Percentiles rank a stretch among this genome's conserved stretches.
Conservation (phyloP, 2,888 invertebrate species). For the Sphaerophoria rueppellii region DNA sequence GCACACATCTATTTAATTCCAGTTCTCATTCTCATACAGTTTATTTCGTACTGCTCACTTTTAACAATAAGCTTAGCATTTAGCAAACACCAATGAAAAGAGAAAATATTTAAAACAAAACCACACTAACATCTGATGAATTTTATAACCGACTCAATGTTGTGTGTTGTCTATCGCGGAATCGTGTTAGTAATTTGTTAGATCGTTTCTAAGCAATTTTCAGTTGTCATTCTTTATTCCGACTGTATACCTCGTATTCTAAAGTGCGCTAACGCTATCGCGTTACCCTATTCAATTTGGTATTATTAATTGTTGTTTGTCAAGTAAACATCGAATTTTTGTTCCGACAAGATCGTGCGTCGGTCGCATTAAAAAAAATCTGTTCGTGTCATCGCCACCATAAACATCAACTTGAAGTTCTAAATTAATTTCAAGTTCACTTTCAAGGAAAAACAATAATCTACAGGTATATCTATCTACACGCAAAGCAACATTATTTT, state of each 20-base stretch:
- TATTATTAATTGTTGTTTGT: background rate
- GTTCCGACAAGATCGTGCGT: background rate
- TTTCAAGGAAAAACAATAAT: slow-evolving; percentile 47
- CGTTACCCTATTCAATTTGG: background rate
- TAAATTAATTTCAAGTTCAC: slow-evolving; percentile 66
- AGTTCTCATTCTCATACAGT: slow-evolving; percentile 46
- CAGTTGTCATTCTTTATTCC: slow-evolving; percentile 64
- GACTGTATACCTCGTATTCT: slow-evolving; percentile 43
- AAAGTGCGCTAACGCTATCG: background rate
- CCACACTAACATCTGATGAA: slow-evolving; percentile 36
- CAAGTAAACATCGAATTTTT: slow-evolving; percentile 11
- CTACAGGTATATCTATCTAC: slow-evolving; percentile 22
- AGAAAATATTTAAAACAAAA: slow-evolving; percentile 38
- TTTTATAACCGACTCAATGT: slow-evolving; percentile 28
- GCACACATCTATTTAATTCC: slow-evolving; percentile 30
- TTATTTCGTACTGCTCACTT: slow-evolving; percentile 34
- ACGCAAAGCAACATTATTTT: background rate
- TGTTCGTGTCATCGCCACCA: slow-evolving; percentile 17
- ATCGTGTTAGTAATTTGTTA: slow-evolving; percentile 59
- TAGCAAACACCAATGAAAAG: slow-evolving; percentile 19
- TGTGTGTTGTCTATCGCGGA: slow-evolving; percentile 31
- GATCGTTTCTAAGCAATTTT: slow-evolving; percentile 61
- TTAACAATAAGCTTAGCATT: slow-evolving; percentile 35
- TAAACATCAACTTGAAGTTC: slow-evolving; percentile 7
- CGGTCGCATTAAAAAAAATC: background rate